These are phyloP conservation scores for Volucella zonaria DNA, from an alignment of 2,888 invertebrate species.

Conservation along the genomic window DNA sequence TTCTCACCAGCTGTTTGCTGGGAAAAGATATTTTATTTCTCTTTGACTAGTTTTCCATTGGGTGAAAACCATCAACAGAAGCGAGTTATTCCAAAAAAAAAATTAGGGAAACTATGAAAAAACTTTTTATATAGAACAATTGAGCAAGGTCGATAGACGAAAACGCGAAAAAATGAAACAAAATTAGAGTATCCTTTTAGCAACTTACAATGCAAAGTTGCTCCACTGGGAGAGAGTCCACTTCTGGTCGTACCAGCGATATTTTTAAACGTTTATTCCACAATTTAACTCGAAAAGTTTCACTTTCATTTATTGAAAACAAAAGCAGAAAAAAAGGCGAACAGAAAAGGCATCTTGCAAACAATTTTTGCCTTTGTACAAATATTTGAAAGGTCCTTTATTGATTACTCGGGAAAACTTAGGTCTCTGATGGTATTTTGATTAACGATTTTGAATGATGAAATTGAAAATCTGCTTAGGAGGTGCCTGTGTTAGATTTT, in stretches of 20 bases:
- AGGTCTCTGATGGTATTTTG: slow-evolving; percentile 46
- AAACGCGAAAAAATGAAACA: slow-evolving; percentile 8
- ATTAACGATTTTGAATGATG: slow-evolving; percentile 9
- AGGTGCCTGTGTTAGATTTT: slow-evolving; percentile 20
- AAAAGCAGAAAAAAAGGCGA: background rate
- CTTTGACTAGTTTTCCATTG: slow-evolving; percentile 42
- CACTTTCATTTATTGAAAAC: slow-evolving; percentile 15
- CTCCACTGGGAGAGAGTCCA: slow-evolving; percentile 19
- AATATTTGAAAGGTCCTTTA: slow-evolving; percentile 10
- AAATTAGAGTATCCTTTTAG: slow-evolving; percentile 39
- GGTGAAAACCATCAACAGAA: slow-evolving; percentile 29
- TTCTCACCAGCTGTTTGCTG: slow-evolving; percentile 2
- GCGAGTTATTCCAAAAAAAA: too few relatives aligned
- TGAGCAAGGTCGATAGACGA: slow-evolving; percentile 25
- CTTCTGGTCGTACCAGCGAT: slow-evolving; percentile 51
- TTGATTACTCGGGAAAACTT: background rate
- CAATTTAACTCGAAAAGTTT: slow-evolving; percentile 38
- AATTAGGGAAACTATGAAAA: background rate
- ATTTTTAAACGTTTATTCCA: slow-evolving; percentile 32
- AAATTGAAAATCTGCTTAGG: slow-evolving; percentile 22
- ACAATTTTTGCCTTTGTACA: slow-evolving; percentile 23
- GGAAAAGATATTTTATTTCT: slow-evolving; percentile 15
- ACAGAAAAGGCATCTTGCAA: slow-evolving; percentile 3
- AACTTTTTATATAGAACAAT: slow-evolving; percentile 8
- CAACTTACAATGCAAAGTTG: slow-evolving; percentile 62